phyloP scores from a whole-genome alignment of 2,113 vertebrate genomes.

The Urocolius indicus region DNA sequence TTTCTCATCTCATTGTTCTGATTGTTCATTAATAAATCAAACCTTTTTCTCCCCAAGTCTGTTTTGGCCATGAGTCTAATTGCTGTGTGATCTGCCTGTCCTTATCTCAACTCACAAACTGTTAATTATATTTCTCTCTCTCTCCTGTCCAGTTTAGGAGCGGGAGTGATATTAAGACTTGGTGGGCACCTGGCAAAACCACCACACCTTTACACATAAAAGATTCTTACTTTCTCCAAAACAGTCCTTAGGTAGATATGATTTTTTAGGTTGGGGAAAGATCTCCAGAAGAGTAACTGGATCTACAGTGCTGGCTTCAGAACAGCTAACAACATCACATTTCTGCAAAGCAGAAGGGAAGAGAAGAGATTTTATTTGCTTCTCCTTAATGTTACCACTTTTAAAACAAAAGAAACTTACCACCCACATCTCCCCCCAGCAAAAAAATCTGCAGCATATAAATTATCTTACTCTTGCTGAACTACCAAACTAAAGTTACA shows the following conservation, averaged over 20 bases:
- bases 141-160: too few species aligned
- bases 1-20: too few species aligned
- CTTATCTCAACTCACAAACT: too few species aligned
- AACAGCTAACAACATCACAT: constrained; percentile 76
- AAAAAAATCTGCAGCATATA: background rate
- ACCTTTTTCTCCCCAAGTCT: too few species aligned
- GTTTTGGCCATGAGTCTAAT: too few species aligned
- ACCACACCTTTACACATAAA: background rate
- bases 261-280: constrained; percentile 49
- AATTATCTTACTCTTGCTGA: background rate
- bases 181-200: too few species aligned
- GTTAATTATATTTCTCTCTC: too few species aligned
- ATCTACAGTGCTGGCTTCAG: constrained; percentile 90
- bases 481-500: background rate
- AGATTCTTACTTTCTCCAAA: constrained; percentile 81
- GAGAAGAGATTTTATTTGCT: background rate
- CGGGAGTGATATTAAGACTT: too few species aligned
- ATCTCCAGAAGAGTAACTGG: constrained; percentile 72
- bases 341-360: constrained; percentile 61
- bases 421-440: accelerated
- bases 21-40: too few species aligned
- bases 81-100: too few species aligned
- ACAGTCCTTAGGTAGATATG: constrained; percentile 87
- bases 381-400: background rate
- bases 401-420: background rate